phyloP scores from a whole-genome alignment of 1,140 invertebrate genomes.

The Lepidotrigona ventralis region DNA sequence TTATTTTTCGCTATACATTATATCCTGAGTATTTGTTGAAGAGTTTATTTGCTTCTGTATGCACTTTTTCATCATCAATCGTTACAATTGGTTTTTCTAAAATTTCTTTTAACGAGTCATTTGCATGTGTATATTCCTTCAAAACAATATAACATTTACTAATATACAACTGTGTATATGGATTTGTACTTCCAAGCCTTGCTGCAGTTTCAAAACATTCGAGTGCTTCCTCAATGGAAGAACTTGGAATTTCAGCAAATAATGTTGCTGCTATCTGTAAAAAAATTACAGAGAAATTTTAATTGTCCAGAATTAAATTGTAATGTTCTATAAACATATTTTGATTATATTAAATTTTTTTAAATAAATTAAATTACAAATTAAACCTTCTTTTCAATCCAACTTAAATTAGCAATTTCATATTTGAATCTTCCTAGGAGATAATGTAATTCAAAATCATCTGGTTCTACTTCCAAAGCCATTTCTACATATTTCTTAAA shows the following conservation, averaged over 20 bases:
- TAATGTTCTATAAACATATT: background rate
- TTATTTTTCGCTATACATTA: slow-evolving; percentile 56
- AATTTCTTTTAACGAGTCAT: slow-evolving; percentile 82
- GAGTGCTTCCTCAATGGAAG: slow-evolving; percentile 85
- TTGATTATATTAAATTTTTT: background rate
- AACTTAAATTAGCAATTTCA: slow-evolving; percentile 84
- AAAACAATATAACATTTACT: slow-evolving; percentile 85
- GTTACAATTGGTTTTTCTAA: slow-evolving; percentile 71
- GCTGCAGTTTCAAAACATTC: slow-evolving; percentile 84
- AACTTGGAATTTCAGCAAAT: slow-evolving; percentile 84
- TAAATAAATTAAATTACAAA: slow-evolving; percentile 27
- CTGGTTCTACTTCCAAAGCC: slow-evolving; percentile 85
- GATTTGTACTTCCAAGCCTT: slow-evolving; percentile 82
- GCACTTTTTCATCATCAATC: slow-evolving; percentile 77
- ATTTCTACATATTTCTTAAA: slow-evolving; percentile 88
- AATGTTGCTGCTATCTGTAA: slow-evolving; percentile 82
- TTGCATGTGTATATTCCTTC: slow-evolving; percentile 80
- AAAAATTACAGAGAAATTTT: background rate
- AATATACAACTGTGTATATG: slow-evolving; percentile 86
- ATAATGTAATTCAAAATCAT: slow-evolving; percentile 85
- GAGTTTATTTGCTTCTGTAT: slow-evolving; percentile 66
- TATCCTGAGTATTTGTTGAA: slow-evolving; percentile 70
- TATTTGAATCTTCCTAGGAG: slow-evolving; percentile 86
- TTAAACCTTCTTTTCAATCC: slow-evolving; percentile 86
- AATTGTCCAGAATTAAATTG: background rate